A percentile compares a stretch with the other conserved stretches of the same genome.
phyloP scores from a whole-genome alignment of 2,113 vertebrate genomes.

The Alosa alosa region DNA sequence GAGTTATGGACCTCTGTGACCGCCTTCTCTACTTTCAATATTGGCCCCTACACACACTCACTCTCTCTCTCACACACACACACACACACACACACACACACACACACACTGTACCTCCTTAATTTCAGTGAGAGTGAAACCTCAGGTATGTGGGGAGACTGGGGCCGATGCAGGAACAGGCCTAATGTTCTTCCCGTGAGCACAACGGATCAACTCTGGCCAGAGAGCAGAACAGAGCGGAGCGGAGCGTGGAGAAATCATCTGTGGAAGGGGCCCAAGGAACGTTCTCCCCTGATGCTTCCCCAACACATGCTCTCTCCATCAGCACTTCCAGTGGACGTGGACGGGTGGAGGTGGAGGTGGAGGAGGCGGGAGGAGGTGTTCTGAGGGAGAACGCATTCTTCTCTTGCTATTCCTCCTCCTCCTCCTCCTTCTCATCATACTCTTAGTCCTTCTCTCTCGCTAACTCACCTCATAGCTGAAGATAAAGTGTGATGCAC shows the following conservation, averaged over 20 bases:
- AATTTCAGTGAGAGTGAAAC: neutral
- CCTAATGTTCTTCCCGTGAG: no score
- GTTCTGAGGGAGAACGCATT: neutral
- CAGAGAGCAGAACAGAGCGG: neutral
- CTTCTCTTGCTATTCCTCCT: neutral
- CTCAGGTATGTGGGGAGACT: slow-evolving; percentile 26
- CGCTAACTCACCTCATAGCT: neutral
- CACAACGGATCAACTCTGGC: no score
- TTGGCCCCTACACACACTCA: no score
- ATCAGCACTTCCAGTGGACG: neutral
- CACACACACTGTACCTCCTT: neutral
- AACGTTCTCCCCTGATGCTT: neutral
- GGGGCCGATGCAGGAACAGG: no score
- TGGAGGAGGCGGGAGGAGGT: neutral
- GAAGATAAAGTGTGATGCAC: slow-evolving; percentile 26
- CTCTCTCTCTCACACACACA: neutral
- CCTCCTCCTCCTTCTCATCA: neutral
- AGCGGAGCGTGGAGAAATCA: no score
- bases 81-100: neutral
- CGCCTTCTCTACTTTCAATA: no score
- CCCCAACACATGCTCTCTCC: slow-evolving; percentile 12
- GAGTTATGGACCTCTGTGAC: no score
- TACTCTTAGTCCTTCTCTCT: neutral
- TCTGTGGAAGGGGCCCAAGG: neutral
- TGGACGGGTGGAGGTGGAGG: neutral